Evolutionary conservation across 2,797 vertebrate genomes (phyloP), one percentile per base, ranked within the genome.

Genomic region (Somateria mollissima): DNA sequence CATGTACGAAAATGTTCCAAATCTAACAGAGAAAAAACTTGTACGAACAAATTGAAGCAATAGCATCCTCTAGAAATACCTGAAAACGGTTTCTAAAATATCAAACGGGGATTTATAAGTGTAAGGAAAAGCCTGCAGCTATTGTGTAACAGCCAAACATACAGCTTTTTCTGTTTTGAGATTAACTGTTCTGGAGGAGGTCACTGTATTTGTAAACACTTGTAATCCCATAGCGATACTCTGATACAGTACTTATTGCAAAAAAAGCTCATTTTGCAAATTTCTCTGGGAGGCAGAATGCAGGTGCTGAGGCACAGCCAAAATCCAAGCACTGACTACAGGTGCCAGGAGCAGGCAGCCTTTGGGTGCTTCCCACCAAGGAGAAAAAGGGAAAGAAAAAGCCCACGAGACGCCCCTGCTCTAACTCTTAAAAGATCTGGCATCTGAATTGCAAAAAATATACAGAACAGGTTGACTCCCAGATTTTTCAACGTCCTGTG

Each of bases 1-100:
- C 0, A 2, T 25, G 11, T 22, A 41, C 3, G 4, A 60, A 62
- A 49, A 14, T 0, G 3, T 30, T 61, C 10, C 16, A 16, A 14
- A 58, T 78, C 30, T 57, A 88, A 74, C 22, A 64, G 25, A 56
- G 27, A 45, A 69, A 54, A 18, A 45, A n/a, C 6, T 34, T 51
- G 16, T 17, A 67, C 9, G 67, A 89, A 61, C 17, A 60, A 84
- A 62, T 51, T 34, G 47, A 45, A 69, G 45, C 62, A 64, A 64
- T 4, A 39, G 11, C 39, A 4, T 61, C 32, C 19, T 70, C 41
- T 19, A 43, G 37, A 73, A 96, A 90, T 18, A 84, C 16, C 41
- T 54, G 47, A 19, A 85, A 82, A 76, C 4, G 1, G 3, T 60
- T 73, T 53, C 39, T 56, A 61, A 41, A 36, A 36, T 53, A 39